Conservation (phyloP, 2,888 invertebrate species). For the Campoplex nolae region DNA sequence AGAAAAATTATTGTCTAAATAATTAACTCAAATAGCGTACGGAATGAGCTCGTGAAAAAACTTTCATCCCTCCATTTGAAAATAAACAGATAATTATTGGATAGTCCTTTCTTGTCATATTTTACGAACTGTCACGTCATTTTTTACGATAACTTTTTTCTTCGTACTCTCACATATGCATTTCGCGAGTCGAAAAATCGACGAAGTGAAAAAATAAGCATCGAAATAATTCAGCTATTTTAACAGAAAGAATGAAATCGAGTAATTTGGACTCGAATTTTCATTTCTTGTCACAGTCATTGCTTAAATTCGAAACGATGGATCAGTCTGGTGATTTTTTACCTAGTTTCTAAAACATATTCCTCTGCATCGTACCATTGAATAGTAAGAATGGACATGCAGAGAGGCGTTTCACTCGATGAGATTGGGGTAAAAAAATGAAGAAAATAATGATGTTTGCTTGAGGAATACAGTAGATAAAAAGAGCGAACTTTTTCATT, state of each 20-base stretch:
- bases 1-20: neutral
- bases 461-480: neutral
- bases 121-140: too few relatives aligned
- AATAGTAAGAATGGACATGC: neutral
- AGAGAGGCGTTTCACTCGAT: neutral
- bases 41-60: neutral
- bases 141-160: too few relatives aligned
- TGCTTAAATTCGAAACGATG: neutral
- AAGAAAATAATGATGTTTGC: neutral
- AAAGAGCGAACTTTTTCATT: neutral
- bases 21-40: neutral
- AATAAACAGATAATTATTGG: neutral
- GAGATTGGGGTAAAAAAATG: neutral
- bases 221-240: neutral
- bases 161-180: too few relatives aligned
- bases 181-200: neutral
- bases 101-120: too few relatives aligned
- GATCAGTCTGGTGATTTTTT: neutral
- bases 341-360: neutral
- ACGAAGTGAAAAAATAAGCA: neutral
- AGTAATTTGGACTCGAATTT: neutral
- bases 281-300: neutral
- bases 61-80: neutral
- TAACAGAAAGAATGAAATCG: neutral
- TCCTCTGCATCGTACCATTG: neutral